phyloP scores from a whole-genome alignment of 2,888 invertebrate genomes.

The Andrena dorsata region DNA sequence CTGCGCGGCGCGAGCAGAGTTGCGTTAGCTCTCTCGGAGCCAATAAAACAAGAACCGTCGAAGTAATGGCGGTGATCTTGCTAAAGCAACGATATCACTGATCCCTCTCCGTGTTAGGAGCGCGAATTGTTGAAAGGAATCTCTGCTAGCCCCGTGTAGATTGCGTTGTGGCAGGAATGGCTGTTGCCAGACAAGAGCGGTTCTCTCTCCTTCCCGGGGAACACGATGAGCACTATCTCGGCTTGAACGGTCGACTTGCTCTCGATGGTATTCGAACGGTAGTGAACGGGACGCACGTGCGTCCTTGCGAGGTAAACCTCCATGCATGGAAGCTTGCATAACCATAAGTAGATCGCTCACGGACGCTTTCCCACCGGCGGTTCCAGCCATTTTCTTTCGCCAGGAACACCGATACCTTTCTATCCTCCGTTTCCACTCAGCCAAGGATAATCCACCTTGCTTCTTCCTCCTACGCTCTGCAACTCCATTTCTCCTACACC shows the following conservation, averaged over 20 bases:
- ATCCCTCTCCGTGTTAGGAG: not conserved
- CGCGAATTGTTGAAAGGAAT: not conserved
- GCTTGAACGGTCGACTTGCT: slow-evolving; percentile 45
- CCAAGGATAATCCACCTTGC: not conserved
- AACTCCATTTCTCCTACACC: too few species aligned
- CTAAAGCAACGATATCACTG: too few species aligned
- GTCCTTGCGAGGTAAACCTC: slow-evolving; percentile 70
- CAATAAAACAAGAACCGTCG: not conserved
- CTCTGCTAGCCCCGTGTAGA: too few species aligned
- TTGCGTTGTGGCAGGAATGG: slow-evolving; percentile 24
- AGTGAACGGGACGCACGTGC: slow-evolving; percentile 68
- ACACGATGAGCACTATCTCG: slow-evolving; percentile 55
- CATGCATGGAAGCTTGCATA: slow-evolving; percentile 62
- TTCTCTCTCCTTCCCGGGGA: slow-evolving; percentile 44
- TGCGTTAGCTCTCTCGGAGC: not conserved
- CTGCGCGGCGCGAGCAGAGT: not conserved
- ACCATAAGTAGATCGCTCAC: slow-evolving; percentile 52
- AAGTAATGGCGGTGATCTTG: not conserved
- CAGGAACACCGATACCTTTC: not conserved
- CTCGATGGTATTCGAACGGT: slow-evolving; percentile 63
- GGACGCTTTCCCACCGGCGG: slow-evolving; percentile 47
- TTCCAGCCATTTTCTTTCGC: slow-evolving; percentile 39
- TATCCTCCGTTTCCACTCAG: not conserved
- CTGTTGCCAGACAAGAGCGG: slow-evolving; percentile 27
- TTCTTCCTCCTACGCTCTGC: not conserved